These are phyloP conservation scores for Aleiodes leptofemur DNA, from an alignment of 2,888 invertebrate species.

Conservation along the genomic window DNA sequence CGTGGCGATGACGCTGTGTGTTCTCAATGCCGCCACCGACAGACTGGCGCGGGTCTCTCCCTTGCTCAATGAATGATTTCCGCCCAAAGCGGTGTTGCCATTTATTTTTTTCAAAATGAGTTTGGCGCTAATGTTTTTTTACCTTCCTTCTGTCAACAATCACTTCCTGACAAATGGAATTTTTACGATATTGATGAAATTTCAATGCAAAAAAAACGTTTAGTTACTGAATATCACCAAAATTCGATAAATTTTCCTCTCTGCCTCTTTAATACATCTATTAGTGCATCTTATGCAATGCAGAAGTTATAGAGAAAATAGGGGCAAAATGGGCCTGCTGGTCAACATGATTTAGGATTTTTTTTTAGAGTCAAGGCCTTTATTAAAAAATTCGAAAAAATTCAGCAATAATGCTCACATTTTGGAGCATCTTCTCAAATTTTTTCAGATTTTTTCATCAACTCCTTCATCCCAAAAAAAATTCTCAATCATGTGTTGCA, in stretches of 20 bases:
- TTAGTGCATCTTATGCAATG: slow-evolving; percentile 46
- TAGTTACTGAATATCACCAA: too few species aligned
- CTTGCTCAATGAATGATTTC: slow-evolving; percentile 75
- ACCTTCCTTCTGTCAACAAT: slow-evolving; percentile 41
- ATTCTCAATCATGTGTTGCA: background rate
- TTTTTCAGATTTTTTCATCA: too few species aligned
- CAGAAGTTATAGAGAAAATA: slow-evolving; percentile 23
- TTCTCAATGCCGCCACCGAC: slow-evolving; percentile 35
- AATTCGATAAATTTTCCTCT: background rate
- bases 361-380: too few species aligned
- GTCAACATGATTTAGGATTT: too few species aligned
- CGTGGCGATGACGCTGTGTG: slow-evolving; percentile 36
- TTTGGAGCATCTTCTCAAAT: too few species aligned
- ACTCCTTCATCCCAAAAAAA: too few species aligned
- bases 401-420: too few species aligned
- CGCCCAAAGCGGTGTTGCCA: slow-evolving; percentile 74
- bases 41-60: slow-evolving; percentile 54
- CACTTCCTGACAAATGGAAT: slow-evolving; percentile 12
- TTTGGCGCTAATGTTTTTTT: slow-evolving; percentile 31
- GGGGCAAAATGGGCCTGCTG: too few species aligned
- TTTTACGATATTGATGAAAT: background rate
- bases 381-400: too few species aligned
- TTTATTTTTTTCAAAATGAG: slow-evolving; percentile 48
- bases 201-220: slow-evolving; percentile 29
- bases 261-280: slow-evolving; percentile 5